Evolutionary conservation across 1,140 invertebrate species (phyloP).

Genomic region (Hyles euphorbiae): DNA sequence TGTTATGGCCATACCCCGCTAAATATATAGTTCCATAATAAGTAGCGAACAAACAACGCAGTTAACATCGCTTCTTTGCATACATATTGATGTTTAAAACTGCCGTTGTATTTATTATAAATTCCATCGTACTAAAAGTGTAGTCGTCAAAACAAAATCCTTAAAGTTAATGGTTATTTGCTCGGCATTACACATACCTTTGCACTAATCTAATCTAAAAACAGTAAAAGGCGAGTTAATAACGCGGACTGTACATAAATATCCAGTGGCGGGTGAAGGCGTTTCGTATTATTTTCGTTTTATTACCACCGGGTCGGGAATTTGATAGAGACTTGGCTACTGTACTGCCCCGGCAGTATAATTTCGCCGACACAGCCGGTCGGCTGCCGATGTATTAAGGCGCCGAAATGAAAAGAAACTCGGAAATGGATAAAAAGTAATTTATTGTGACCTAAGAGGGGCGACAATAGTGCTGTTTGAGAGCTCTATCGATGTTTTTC

Average conservation of each 20-base stretch:
- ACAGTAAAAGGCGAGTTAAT: conserved; percentile 46
- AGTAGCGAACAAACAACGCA: too few relatives aligned
- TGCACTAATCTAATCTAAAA: conserved; percentile 24
- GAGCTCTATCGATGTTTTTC: too few relatives aligned
- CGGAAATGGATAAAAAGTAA: conserved; percentile 53
- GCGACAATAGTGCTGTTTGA: conserved; percentile 28
- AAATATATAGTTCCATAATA: too few relatives aligned
- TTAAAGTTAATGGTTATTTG: too few relatives aligned
- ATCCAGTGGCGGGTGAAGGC: conserved; percentile 36
- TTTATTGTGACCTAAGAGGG: conserved; percentile 42
- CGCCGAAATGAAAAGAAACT: conserved; percentile 55
- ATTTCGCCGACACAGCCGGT: conserved; percentile 52
- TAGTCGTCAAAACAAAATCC: too few relatives aligned
- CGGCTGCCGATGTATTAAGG: conserved; percentile 50
- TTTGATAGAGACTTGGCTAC: conserved; percentile 63
- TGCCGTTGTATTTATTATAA: too few relatives aligned
- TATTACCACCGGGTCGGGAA: conserved; percentile 56
- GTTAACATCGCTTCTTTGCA: too few relatives aligned
- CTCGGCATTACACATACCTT: neutral
- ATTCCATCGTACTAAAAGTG: too few relatives aligned
- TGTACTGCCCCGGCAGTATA: conserved; percentile 48
- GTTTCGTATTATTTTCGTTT: conserved; percentile 60
- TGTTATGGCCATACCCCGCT: too few relatives aligned
- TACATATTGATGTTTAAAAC: too few relatives aligned
- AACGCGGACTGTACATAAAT: conserved; percentile 52